These are phyloP conservation scores for Sebastes hubbsi DNA, from an alignment of 2,797 vertebrate species.

Conservation along the genomic window DNA sequence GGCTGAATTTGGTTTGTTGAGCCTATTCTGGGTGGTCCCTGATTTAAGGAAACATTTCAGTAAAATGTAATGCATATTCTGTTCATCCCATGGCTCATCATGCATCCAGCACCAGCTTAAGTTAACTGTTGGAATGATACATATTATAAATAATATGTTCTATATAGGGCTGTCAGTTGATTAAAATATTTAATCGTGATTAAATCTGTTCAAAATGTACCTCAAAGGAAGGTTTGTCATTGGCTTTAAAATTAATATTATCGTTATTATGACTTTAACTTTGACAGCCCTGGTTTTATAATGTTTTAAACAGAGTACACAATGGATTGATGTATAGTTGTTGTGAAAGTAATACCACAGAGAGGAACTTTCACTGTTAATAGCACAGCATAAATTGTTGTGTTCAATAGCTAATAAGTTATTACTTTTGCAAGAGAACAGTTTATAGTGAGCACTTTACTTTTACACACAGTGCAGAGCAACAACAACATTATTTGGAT, in stretches of 20 bases:
- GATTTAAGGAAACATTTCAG: neutral
- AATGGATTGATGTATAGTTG: neutral
- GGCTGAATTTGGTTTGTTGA: neutral
- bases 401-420: conserved; percentile 1
- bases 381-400: neutral
- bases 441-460: neutral
- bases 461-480: conserved; percentile 3
- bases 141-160: neutral
- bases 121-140: neutral
- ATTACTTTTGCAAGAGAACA: neutral
- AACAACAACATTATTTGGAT: conserved; percentile 3
- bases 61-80: neutral
- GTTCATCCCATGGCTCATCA: neutral
- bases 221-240: no score
- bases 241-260: no score
- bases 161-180: no score
- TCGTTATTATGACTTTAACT: no score
- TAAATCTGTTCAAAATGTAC: no score
- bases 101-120: neutral
- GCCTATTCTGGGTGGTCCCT: neutral
- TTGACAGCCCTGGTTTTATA: no score
- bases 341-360: neutral
- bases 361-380: neutral
- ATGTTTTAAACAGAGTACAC: neutral
- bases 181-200: no score